These are phyloP conservation scores for Hirundo rustica DNA, from an alignment of 2,797 vertebrate genomes.

Conservation along the genomic window DNA sequence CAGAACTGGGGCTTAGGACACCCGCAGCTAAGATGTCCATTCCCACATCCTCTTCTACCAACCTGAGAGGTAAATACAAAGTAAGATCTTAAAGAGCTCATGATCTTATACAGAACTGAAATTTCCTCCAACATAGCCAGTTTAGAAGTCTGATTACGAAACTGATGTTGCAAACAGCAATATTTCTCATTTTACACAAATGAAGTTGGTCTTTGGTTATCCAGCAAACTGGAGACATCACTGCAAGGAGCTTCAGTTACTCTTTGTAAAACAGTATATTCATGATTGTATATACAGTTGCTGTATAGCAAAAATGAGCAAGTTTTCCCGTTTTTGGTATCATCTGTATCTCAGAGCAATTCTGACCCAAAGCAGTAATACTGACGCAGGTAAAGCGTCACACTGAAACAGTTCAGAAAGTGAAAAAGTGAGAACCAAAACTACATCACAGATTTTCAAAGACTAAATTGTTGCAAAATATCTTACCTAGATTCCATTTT, in stretches of 20 bases:
- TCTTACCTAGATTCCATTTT: not conserved
- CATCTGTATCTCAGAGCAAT: not conserved
- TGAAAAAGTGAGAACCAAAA: not conserved
- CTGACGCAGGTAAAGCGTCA: not conserved
- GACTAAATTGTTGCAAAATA: not conserved
- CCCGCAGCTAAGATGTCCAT: slow-evolving; percentile 81
- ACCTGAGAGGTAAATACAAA: slow-evolving; percentile 62
- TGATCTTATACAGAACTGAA: not conserved
- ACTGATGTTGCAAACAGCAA: not conserved
- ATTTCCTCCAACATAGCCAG: not conserved
- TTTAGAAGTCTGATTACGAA: not conserved
- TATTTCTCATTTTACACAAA: not conserved
- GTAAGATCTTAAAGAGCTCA: not conserved
- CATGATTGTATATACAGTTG: not conserved
- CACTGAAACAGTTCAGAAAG: not conserved
- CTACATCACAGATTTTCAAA: not conserved
- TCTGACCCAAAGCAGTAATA: not conserved
- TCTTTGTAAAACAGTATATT: not conserved
- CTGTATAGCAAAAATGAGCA: not conserved
- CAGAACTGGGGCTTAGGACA: slow-evolving; percentile 73
- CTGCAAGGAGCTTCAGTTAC: not conserved
- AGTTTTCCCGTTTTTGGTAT: not conserved
- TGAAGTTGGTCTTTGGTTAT: not conserved
- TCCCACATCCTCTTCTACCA: slow-evolving; percentile 77
- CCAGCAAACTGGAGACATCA: not conserved